phyloP scores from a whole-genome alignment of 2,113 vertebrate species.

The Ceuthmochares aereus region DNA sequence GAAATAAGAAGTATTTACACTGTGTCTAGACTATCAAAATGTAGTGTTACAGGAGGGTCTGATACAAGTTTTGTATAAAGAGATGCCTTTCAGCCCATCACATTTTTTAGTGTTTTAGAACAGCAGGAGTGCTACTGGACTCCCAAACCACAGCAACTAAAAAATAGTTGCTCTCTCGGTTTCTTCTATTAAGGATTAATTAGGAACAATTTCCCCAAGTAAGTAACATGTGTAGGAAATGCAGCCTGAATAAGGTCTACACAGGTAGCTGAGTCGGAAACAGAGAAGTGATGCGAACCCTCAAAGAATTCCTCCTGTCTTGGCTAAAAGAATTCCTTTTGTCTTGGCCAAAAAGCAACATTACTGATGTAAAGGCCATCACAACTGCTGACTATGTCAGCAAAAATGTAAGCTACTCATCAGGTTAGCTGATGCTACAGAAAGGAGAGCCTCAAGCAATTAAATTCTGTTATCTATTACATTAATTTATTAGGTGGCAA shows the following conservation, averaged over 20 bases:
- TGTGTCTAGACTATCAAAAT: background rate
- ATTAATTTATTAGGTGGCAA: constrained; percentile 60
- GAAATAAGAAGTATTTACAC: background rate
- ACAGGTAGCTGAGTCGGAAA: background rate
- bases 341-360: background rate
- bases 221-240: background rate
- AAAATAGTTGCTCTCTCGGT: background rate
- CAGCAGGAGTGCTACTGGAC: background rate
- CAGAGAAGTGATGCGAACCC: background rate
- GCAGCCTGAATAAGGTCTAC: background rate
- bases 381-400: background rate
- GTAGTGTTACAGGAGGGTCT: background rate
- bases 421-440: constrained; percentile 35
- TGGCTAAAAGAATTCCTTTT: background rate
- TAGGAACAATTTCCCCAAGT: background rate
- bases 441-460: constrained; percentile 35
- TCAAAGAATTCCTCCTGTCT: background rate
- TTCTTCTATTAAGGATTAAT: background rate
- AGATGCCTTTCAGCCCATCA: background rate
- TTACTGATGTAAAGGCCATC: background rate
- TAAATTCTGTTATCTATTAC: constrained; percentile 51
- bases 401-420: constrained; percentile 26
- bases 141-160: background rate
- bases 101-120: background rate
- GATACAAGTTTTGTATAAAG: background rate